Base-by-base conservation (phyloP, 1,140 invertebrate species). In the Leptestheria dahalacensis region DNA sequence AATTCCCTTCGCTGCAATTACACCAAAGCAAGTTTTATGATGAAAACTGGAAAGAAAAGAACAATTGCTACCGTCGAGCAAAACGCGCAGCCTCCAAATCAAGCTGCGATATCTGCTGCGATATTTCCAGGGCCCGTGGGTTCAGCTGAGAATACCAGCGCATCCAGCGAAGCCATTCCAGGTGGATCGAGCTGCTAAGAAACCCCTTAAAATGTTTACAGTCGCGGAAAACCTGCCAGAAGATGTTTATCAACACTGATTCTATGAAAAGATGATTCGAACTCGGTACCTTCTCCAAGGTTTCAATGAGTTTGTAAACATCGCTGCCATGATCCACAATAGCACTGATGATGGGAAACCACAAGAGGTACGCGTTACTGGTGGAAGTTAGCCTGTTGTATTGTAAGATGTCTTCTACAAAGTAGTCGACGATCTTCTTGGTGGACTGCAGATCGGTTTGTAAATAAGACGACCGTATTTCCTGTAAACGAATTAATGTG, bases 161-260 rank as follows among this genome's bases (percentile, higher is more conserved):
- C 26, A 55, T 12, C 53, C 53, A 55, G 26, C 53, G 53, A 21
- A 33, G n/a, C 53, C 53, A 55, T 2, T 55, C 53, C 2, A 55
- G 20, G 53, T 33, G 20, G 11, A 29, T 29, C 15, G 33, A 6
- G n/a, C n/a, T 55, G 53, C 53, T 55, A n/a, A 28, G 1, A 29
- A 2, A 28, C 10, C 20, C 26, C 11, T 55, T 55, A 15, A 28
- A 15, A 6, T 41, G 6, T 15, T 15, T 15, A 41, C 33, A 9
- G 33, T 41, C 33, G 6, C 33, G 33, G 33, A 41, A 41, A 41
- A 41, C 33, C 33, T 41, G 33, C 33, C 6, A 41, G 15, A 41
- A 41, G 6, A 41, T 41, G 6, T 41, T 41, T 15, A 41, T 9
- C 33, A 41, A 41, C n/a, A n/a, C n/a, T n/a, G n/a, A n/a, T n/a